phyloP scores from a whole-genome alignment of 2,113 vertebrate species.

The Oncorhynchus kisutch region DNA sequence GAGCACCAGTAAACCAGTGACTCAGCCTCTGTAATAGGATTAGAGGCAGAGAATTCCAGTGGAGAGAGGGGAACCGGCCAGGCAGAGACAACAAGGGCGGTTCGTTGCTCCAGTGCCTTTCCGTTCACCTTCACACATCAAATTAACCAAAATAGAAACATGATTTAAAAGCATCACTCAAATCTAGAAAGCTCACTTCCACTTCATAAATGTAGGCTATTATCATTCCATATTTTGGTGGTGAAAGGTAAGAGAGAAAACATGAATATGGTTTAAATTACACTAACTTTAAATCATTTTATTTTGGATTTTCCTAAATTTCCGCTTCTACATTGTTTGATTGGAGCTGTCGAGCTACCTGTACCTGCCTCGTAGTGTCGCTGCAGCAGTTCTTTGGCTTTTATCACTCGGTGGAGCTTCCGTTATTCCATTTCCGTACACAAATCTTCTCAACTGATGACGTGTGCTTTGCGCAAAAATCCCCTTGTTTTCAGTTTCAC shows the following conservation, averaged over 20 bases:
- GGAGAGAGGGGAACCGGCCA: too few species aligned
- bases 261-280: too few species aligned
- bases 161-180: background rate
- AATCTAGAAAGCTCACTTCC: background rate
- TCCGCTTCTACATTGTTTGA: background rate
- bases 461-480: conserved; percentile 54
- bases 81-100: too few species aligned
- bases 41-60: too few species aligned
- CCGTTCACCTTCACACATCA: too few species aligned
- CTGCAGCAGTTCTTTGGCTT: background rate
- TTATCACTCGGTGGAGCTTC: conserved; percentile 29
- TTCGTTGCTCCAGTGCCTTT: too few species aligned
- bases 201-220: background rate
- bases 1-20: too few species aligned
- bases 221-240: too few species aligned
- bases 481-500: background rate
- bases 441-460: conserved; percentile 62
- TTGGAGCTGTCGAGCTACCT: background rate
- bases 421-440: conserved; percentile 66
- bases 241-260: too few species aligned
- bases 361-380: background rate
- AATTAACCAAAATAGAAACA: too few species aligned
- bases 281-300: background rate
- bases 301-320: background rate
- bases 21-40: too few species aligned